Evolutionary conservation across 2,888 invertebrate species (phyloP), one percentile per base, ranked within the genome.

Genomic region (Congeria kusceri): DNA sequence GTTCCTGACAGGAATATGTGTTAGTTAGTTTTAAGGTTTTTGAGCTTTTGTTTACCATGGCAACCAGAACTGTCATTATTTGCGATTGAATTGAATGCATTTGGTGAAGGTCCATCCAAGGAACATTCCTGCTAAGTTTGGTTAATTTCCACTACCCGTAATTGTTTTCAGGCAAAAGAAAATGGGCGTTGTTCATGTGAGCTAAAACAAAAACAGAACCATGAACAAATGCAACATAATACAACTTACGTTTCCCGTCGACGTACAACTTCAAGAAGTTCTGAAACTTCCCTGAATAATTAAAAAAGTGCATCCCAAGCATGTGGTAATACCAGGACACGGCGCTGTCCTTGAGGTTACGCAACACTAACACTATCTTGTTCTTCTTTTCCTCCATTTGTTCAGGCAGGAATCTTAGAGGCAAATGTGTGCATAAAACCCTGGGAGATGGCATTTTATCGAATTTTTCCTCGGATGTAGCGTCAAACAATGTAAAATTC

Each of bases 381-480:
- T 53, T 71, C 25, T 64, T 39, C 27, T 57, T 53, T 61, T 49
- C 44, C 11, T 74, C 47, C 47, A 80, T 53, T 39, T 72, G 44
- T 39, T 61, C 28, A 20, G 84, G 83, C 25, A 86, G 72, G 47
- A 74, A 61, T 13, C 56, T 39, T n/a, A 75, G 72, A 20, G 72
- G 81, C 1, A 86, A 63, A 58, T 86, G 86, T 1, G 84, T 80
- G 61, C 80, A 83, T 20, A 86, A 64, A 0, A 83, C 73, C 3
- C 86, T 62, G 15, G 86, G 86, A 1, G 82, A 80, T 27, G 56
- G 69, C 25, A 78, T 49, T 25, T 29, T 56, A 28, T 81, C 68
- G 29, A 83, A 47, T 7, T 68, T 44, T 13, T 68, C 74, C 25
- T 68, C 67, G 2, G 46, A 15, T 0, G 69, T 66, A 11, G 69